Base-by-base conservation (phyloP, 37 sponge, comb jelly and placozoan species). In the Beroe ovata region DNA sequence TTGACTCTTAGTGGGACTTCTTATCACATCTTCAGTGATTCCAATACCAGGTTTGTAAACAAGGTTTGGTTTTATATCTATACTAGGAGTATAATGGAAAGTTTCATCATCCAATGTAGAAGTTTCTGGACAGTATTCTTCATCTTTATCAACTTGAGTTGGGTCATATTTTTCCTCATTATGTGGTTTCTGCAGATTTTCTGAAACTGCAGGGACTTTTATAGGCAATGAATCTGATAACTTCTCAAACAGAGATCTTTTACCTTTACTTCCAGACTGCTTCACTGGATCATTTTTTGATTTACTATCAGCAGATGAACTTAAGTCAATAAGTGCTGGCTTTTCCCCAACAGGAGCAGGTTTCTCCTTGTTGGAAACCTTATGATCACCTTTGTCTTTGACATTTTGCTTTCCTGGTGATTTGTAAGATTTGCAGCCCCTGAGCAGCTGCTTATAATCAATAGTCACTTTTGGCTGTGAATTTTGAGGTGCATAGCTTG, bases 401-500 rank as follows among this genome's bases (percentile, higher is more conserved):
- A 2, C 16, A 33, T 34, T 3, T n/a, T 77, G 16, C 54, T 77
- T 77, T 18, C 69, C 69, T 18, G 69, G 69, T 29, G 69, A 66
- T 33, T 66, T 66, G 69, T 66, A 66, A 30, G 33, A 34, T 32
- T 66, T 66, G 30, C 69, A 66, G 2, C 69, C 69, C 19, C 54
- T 33, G 11, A 77, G 20, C 6, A 77, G 22, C 84, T 77, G 47
- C 54, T 77, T 77, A 54, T 77, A 77, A 42, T 77, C 84, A 77
- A 77, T 54, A 40, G 84, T 77, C 6, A 77, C 42, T 77, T 77
- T 77, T 0, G 84, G 84, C 47, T 77, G 38, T 40, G 84, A 77
- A 54, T 39, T 42, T 77, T 77, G 84, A 23, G 84, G 84, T 2
- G 84, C 84, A 42, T 77, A 77, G 84, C 84, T 77, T 16, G 84